A percentile compares a stretch with the other conserved stretches of the same genome.
These are phyloP conservation scores for Atlantisia rogersi DNA, from an alignment of 2,113 vertebrate genomes.

Conservation along the genomic window DNA sequence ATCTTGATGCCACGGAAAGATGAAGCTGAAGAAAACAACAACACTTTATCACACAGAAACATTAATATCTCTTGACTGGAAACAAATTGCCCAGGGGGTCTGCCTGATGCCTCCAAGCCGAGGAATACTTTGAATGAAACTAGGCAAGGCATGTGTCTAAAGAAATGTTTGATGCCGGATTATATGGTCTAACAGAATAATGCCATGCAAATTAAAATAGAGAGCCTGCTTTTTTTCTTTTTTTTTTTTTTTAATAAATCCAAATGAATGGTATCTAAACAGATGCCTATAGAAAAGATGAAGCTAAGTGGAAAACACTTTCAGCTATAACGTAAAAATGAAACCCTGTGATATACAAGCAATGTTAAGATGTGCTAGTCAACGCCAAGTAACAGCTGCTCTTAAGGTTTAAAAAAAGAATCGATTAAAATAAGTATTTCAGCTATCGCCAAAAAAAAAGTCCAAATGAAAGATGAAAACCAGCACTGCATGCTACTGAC, in stretches of 20 bases:
- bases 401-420: constrained; percentile 44
- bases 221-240: neutral
- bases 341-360: neutral
- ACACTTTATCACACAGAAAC: constrained; percentile 32
- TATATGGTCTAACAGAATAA: constrained; percentile 23
- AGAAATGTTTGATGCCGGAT: constrained; percentile 17
- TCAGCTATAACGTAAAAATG: neutral
- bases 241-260: neutral
- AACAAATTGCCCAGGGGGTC: constrained; percentile 32
- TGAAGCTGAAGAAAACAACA: constrained; percentile 37
- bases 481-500: neutral
- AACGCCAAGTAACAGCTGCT: constrained; percentile 39
- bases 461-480: constrained; percentile 5
- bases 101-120: constrained; percentile 24
- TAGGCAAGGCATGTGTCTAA: neutral
- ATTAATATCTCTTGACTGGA: constrained; percentile 22
- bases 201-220: neutral
- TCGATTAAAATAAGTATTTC: constrained; percentile 40
- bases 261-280: neutral
- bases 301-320: neutral
- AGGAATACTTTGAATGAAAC: neutral
- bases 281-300: neutral
- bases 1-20: neutral
- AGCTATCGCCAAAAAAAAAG: constrained; percentile 37
- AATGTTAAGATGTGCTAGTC: constrained; percentile 37